Percentiles rank a stretch among this genome's conserved stretches.
phyloP scores from a whole-genome alignment of 2,113 vertebrate genomes.

The Petaurus breviceps region DNA sequence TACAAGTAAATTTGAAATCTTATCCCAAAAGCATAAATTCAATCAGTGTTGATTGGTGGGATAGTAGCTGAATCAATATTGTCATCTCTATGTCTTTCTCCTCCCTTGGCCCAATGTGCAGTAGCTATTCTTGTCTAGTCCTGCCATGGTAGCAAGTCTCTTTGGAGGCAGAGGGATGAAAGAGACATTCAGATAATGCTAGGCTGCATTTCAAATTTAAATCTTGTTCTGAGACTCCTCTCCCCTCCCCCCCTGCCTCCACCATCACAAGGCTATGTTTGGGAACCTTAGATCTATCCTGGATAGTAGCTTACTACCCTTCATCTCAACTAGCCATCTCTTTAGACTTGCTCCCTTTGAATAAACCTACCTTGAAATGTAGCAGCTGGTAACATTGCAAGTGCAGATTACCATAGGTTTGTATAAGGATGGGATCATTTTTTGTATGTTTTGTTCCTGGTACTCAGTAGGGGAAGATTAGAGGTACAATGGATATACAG shows the following conservation, averaged over 20 bases:
- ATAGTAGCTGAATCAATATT: background rate
- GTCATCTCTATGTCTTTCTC: background rate
- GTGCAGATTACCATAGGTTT: background rate
- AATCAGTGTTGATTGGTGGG: background rate
- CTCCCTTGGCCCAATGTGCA: background rate
- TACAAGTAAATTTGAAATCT: background rate
- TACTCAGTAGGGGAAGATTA: background rate
- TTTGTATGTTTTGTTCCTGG: background rate
- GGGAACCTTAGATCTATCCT: background rate
- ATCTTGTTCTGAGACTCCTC: background rate
- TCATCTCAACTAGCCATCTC: background rate
- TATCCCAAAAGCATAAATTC: background rate
- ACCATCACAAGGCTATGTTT: background rate
- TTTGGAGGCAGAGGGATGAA: background rate
- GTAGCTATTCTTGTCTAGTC: background rate
- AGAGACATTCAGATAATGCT: background rate
- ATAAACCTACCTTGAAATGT: background rate
- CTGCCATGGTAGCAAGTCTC: background rate
- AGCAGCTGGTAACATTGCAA: background rate
- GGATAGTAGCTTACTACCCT: background rate
- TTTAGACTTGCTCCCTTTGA: background rate
- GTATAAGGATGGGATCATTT: background rate
- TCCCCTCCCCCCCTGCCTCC: no score
- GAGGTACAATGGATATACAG: background rate
- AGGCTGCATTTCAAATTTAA: background rate